phyloP scores from a whole-genome alignment of 2,113 vertebrate species.

The Cnemophilus loriae region DNA sequence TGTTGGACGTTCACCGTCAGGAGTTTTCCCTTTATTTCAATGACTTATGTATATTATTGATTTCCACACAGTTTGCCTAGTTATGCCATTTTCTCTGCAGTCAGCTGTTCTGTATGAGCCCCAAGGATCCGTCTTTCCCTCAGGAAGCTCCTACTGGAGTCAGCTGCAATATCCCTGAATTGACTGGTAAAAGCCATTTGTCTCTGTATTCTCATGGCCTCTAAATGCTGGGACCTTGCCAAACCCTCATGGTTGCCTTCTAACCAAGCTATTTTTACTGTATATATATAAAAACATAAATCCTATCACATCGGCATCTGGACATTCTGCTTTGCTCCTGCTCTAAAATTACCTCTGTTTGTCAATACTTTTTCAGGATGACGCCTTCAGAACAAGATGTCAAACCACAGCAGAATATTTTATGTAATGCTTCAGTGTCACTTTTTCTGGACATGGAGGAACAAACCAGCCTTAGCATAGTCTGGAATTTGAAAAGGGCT shows the following conservation, averaged over 20 bases:
- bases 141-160: neutral
- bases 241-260: neutral
- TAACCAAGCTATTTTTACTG: neutral
- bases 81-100: neutral
- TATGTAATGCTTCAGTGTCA: neutral
- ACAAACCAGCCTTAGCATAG: neutral
- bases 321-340: neutral
- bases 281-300: neutral
- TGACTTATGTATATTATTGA: neutral
- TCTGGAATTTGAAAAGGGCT: neutral
- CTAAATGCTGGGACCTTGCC: neutral
- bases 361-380: neutral
- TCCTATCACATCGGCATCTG: neutral
- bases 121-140: neutral
- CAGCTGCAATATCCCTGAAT: neutral
- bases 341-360: conserved; percentile 3
- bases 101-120: neutral
- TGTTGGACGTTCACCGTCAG: neutral
- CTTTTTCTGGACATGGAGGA: neutral
- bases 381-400: neutral
- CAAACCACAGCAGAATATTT: conserved; percentile 4
- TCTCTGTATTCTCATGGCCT: neutral
- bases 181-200: neutral
- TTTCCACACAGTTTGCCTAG: neutral
- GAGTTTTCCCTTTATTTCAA: neutral